These are phyloP conservation scores for Melieria crassipennis DNA, from an alignment of 2,888 invertebrate genomes.

Conservation along the genomic window DNA sequence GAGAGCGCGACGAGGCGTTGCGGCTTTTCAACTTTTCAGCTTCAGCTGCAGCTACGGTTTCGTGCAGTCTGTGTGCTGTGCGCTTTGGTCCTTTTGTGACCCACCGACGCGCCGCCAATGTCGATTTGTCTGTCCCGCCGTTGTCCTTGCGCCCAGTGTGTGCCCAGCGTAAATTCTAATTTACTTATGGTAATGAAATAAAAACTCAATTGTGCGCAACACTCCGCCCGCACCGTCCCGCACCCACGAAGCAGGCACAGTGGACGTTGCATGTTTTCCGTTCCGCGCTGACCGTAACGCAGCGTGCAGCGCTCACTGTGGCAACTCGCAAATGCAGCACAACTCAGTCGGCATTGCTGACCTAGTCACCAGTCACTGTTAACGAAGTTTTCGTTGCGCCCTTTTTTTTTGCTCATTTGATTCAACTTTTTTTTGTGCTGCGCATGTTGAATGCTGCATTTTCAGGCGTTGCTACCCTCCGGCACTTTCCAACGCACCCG, in stretches of 20 bases:
- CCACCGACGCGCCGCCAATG: constrained; percentile 14
- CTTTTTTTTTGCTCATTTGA: too few species aligned
- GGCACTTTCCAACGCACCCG: too few species aligned
- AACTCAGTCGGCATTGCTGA: too few species aligned
- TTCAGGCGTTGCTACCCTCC: too few species aligned
- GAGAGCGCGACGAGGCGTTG: background rate
- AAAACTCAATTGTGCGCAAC: constrained; percentile 49
- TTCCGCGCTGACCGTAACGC: too few species aligned
- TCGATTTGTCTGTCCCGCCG: constrained; percentile 3
- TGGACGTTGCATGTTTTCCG: too few species aligned
- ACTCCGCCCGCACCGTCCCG: background rate
- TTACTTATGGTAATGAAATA: constrained; percentile 59
- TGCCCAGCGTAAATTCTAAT: constrained; percentile 50
- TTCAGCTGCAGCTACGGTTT: constrained; percentile 1
- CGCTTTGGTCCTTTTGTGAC: background rate
- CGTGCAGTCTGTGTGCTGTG: background rate
- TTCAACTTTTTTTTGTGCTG: too few species aligned
- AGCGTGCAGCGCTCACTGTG: too few species aligned
- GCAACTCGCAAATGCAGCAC: too few species aligned
- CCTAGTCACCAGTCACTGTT: too few species aligned
- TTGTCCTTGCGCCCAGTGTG: constrained; percentile 1
- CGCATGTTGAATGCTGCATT: too few species aligned
- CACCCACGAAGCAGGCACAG: background rate
- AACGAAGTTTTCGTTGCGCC: too few species aligned
- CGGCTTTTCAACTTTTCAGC: background rate